Evolutionary conservation across 2,113 vertebrate species (phyloP).

Genomic region (Tachysurus fulvidraco): DNA sequence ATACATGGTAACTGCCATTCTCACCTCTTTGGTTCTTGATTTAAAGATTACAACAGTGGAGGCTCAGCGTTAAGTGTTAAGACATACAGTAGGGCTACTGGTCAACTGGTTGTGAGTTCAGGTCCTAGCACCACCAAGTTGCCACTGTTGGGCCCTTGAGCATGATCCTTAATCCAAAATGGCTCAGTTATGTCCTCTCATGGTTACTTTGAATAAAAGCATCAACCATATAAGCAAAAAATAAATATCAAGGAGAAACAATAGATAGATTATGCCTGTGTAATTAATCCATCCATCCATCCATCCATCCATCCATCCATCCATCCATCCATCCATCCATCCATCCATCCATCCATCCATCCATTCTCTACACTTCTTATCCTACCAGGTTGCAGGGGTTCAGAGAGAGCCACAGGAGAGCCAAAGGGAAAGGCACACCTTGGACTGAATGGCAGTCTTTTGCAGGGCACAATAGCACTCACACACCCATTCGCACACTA

Average conservation of each 20-base stretch:
- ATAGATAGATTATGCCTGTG: not conserved
- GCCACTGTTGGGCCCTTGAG: not conserved
- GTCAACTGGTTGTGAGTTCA: not conserved
- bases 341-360: not conserved
- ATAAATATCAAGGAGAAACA: not conserved
- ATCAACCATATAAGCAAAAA: not conserved
- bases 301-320: not conserved
- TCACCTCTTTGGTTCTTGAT: not conserved
- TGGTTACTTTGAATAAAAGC: not conserved
- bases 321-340: not conserved
- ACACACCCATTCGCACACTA: no score
- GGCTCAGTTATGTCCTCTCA: not conserved
- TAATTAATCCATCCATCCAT: not conserved
- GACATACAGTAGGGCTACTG: not conserved
- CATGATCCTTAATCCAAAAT: not conserved
- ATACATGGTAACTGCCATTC: not conserved
- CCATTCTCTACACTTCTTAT: not conserved
- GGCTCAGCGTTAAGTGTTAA: not conserved
- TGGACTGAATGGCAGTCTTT: no score
- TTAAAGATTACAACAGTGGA: not conserved
- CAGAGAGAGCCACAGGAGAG: no score
- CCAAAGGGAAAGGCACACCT: no score
- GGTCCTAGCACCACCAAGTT: not conserved
- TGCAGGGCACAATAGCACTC: no score
- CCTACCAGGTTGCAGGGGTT: no score